Conservation (phyloP, 2,888 invertebrate species). For the Luffia ferchaultella region DNA sequence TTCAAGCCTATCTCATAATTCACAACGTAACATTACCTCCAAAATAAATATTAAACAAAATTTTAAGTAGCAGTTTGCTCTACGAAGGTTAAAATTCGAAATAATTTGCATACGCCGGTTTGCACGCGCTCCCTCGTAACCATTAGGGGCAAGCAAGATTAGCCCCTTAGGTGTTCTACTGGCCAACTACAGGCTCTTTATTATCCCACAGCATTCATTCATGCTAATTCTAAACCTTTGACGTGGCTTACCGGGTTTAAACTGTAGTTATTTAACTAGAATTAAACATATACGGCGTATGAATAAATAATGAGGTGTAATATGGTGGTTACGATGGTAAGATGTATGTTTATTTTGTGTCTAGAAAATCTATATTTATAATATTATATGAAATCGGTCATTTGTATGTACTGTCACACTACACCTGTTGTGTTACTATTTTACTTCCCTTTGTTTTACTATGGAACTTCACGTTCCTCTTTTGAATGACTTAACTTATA, state of each 20-base stretch:
- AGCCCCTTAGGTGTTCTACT: slow-evolving; percentile 58
- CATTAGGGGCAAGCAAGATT: slow-evolving; percentile 52
- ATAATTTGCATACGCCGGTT: slow-evolving; percentile 60
- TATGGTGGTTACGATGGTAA: no score
- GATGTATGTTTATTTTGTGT: no score
- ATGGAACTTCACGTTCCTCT: no score
- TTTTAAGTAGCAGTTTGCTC: background rate
- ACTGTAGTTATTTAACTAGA: background rate
- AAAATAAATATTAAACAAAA: no score
- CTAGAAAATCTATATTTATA: no score
- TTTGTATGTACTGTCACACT: no score
- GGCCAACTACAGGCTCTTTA: slow-evolving; percentile 50
- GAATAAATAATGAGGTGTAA: background rate
- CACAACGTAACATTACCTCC: no score
- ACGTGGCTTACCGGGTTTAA: slow-evolving; percentile 34
- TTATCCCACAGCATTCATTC: slow-evolving; percentile 53
- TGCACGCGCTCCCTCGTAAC: slow-evolving; percentile 45
- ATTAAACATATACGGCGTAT: background rate
- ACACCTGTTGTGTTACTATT: no score
- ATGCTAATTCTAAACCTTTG: slow-evolving; percentile 58
- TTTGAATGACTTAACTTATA: no score
- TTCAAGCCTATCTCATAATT: no score
- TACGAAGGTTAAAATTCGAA: slow-evolving; percentile 20
- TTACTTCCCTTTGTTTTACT: no score
- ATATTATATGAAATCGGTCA: no score